A percentile compares a stretch with the other conserved stretches of the same genome.
These are phyloP conservation scores for Achatina immaculata DNA, from an alignment of 1,140 invertebrate species.

Conservation along the genomic window DNA sequence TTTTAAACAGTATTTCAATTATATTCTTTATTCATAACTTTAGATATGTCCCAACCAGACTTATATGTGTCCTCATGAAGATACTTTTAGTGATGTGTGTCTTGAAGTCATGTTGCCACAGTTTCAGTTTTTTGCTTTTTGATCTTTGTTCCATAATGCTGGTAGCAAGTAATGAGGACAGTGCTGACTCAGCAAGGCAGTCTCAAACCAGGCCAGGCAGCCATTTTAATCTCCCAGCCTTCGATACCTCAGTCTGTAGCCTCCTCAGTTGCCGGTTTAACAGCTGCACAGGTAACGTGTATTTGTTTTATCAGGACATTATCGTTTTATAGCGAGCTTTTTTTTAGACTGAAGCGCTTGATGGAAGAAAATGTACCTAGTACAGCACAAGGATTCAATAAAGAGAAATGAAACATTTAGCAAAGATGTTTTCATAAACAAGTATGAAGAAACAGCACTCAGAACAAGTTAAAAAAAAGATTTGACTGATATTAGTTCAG, in stretches of 20 bases:
- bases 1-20: no score
- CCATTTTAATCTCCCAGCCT: constrained; percentile 65
- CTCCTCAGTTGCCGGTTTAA: constrained; percentile 42
- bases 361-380: no score
- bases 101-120: neutral
- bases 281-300: constrained; percentile 46
- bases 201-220: constrained; percentile 61
- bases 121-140: neutral
- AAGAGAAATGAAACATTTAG: no score
- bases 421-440: no score
- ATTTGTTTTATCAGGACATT: neutral
- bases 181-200: constrained; percentile 60
- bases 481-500: no score
- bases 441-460: no score
- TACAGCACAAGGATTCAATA: no score
- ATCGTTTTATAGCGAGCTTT: neutral
- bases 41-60: no score
- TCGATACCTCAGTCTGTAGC: constrained; percentile 51
- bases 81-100: neutral
- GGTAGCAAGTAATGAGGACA: constrained; percentile 60
- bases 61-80: no score
- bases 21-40: no score
- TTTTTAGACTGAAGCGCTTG: no score
- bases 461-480: no score
- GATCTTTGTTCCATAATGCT: neutral